Evolutionary conservation across 2,113 vertebrate genomes (phyloP).

Genomic region (Upupa epops): DNA sequence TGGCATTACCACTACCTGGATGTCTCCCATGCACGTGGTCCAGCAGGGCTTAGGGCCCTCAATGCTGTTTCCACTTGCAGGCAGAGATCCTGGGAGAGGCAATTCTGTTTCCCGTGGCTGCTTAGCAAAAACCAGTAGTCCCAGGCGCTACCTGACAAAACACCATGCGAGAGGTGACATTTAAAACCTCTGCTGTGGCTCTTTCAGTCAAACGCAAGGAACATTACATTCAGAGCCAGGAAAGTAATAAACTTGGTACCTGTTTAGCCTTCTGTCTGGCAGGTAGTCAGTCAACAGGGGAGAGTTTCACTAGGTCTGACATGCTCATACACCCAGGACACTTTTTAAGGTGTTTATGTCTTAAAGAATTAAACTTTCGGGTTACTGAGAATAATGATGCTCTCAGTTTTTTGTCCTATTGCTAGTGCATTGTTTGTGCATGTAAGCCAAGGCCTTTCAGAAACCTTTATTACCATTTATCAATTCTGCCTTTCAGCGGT

Average conservation of each 20-base stretch:
- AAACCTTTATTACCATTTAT: not conserved
- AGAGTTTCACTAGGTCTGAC: not conserved
- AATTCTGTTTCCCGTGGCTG: rapidly evolving
- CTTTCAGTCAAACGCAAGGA: not conserved
- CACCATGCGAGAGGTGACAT: not conserved
- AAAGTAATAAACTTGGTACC: not conserved
- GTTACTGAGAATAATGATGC: not conserved
- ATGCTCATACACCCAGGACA: not conserved
- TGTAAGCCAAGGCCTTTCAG: not conserved
- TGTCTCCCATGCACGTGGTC: not conserved
- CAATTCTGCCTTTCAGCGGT: not conserved
- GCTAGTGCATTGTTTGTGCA: not conserved
- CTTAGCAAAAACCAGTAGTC: not conserved
- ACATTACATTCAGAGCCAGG: not conserved
- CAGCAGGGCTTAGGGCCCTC: not conserved
- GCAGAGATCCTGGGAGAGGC: not conserved
- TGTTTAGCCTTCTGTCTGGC: not conserved
- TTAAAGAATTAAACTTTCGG: not conserved
- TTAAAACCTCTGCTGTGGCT: not conserved
- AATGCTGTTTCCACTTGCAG: not conserved
- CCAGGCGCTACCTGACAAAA: not conserved
- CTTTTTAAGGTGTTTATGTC: not conserved
- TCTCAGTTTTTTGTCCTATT: not conserved
- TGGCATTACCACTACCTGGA: not conserved
- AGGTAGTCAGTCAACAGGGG: rapidly evolving